Evolutionary conservation across 2,113 vertebrate species (phyloP), one percentile per base, ranked within the genome.

Genomic region (Platanista minor): DNA sequence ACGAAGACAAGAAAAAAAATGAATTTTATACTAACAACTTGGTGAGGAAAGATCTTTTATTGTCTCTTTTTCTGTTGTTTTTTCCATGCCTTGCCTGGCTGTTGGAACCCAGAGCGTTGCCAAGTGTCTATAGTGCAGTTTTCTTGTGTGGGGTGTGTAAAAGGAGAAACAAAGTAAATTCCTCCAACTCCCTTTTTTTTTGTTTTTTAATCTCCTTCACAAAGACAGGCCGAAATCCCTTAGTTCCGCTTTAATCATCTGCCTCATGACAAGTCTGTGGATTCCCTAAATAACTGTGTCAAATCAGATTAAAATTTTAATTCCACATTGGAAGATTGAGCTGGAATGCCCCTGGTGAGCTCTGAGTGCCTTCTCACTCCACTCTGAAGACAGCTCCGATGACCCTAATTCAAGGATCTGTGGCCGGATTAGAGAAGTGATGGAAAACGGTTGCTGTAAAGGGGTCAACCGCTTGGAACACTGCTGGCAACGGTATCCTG

Each of bases 21-120:
- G 95, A 85, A 96, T 92, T 97, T 88, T 95, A 92, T 80, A 33
- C 61, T 96, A 67, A 85, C 94, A 97, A 89, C 94, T 96, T 97
- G 95, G 94, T 96, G 23, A 94, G 86, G 95, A 97, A 87, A 20
- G 14, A 78, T 83, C 90, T 97, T 97, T 95, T 84, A 92, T 98
- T 98, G 72, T 96, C 52, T 62, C 39, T 12, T 4, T 20, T 0
- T 7, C 3, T 4, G 29, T 1, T 46, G 11, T 3, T 17, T 1
- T 12, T 0, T 81, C 96, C 93, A 36, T 96, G 96, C 93, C 93
- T 90, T 95, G 6, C 90, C 95, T 96, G 96, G 91, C 97, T 96
- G 39, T 81, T 91, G 2, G 93, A 59, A 80, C 14, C 20, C 6
- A 75, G 27, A 17, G 43, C 46, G 0, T 17, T 91, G 94, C 96